A percentile compares a stretch with the other conserved stretches of the same genome.
Evolutionary conservation across 2,888 invertebrate species (phyloP).

Genomic region (Temnothorax ravouxi): DNA sequence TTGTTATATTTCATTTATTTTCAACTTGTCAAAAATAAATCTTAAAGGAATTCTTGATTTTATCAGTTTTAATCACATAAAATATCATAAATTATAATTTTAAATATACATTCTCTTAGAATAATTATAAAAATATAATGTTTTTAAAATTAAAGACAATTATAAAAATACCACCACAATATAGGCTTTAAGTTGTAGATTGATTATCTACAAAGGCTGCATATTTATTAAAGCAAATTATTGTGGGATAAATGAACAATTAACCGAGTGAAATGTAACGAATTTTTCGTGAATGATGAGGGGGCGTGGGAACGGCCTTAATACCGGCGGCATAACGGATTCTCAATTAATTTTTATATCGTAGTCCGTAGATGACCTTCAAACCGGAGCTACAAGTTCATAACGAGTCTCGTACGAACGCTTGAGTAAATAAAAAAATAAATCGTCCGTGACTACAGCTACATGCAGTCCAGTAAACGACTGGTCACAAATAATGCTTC

Average conservation of each 20-base stretch:
- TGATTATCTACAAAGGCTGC: neutral
- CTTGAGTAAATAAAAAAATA: slow-evolving; percentile 8
- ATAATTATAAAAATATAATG: neutral
- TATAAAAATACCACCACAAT: neutral
- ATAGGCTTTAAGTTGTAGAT: neutral
- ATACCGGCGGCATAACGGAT: slow-evolving; percentile 28
- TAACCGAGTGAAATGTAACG: neutral
- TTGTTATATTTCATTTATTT: neutral
- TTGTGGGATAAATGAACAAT: neutral
- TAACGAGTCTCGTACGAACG: slow-evolving; percentile 18
- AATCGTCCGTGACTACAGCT: neutral
- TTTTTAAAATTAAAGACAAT: slow-evolving; percentile 3
- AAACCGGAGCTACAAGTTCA: slow-evolving; percentile 38
- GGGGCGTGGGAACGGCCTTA: slow-evolving; percentile 63
- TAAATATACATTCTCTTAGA: neutral
- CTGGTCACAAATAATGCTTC: neutral
- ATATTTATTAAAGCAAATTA: neutral
- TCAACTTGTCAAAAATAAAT: neutral
- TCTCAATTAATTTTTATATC: slow-evolving; percentile 61
- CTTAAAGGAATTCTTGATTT: neutral
- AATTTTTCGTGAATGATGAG: slow-evolving; percentile 52
- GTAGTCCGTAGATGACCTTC: slow-evolving; percentile 53
- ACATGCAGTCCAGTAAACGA: neutral
- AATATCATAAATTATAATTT: neutral
- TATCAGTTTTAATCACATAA: neutral